phyloP scores from a whole-genome alignment of 2,113 vertebrate genomes.

The Tor tambroides region DNA sequence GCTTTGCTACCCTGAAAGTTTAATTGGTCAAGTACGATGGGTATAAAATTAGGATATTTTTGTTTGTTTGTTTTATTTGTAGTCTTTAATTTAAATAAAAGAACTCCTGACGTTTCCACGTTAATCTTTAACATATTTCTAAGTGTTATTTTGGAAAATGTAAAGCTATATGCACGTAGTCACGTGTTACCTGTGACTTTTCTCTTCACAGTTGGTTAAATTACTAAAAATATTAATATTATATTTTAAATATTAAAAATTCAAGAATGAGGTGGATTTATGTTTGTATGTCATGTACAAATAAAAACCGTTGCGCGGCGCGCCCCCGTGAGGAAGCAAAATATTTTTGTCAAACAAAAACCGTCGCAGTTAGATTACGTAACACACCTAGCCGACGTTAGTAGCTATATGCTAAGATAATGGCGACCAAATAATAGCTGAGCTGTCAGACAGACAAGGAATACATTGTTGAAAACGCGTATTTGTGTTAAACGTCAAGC shows the following conservation, averaged over 20 bases:
- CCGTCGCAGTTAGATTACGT: slow-evolving; percentile 3
- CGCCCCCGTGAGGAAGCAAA: not conserved
- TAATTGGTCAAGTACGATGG: not conserved
- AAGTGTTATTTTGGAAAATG: no score
- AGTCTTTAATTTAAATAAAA: not conserved
- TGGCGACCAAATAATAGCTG: not conserved
- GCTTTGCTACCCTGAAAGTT: not conserved
- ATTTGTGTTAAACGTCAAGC: not conserved
- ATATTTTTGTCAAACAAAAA: not conserved
- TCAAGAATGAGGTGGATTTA: not conserved
- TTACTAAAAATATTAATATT: not conserved
- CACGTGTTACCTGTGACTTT: not conserved
- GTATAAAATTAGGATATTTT: not conserved
- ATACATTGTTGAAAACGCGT: not conserved
- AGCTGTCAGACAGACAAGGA: not conserved
- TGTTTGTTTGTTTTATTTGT: no score
- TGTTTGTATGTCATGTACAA: not conserved
- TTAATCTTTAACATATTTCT: no score
- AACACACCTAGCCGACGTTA: not conserved
- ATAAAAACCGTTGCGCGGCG: not conserved
- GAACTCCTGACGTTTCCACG: no score
- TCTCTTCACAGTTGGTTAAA: not conserved
- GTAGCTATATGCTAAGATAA: slow-evolving; percentile 1
- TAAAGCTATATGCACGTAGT: no score
- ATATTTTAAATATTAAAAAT: not conserved